Conservation (phyloP, 2,113 vertebrate genomes). For the Cottus gobio region DNA sequence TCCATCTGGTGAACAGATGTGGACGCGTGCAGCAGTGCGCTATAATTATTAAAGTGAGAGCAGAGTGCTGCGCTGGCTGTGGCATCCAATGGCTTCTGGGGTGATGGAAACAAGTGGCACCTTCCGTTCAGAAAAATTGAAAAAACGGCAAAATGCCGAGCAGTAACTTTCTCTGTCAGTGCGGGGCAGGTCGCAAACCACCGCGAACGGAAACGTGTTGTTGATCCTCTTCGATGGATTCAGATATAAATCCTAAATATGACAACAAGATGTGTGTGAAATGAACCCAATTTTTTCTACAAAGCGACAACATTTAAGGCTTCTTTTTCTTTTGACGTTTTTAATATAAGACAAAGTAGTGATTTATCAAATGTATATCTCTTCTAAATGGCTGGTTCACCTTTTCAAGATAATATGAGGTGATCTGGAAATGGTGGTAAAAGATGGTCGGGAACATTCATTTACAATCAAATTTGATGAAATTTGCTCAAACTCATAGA, state of each 20-base stretch:
- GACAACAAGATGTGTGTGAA: not conserved
- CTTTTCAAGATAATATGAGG: not conserved
- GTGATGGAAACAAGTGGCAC: not conserved
- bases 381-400: not conserved
- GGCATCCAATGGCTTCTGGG: no score
- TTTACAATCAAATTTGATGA: not conserved
- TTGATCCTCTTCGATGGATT: not conserved
- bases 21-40: slow-evolving; percentile 9
- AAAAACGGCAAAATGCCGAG: not conserved
- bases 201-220: no score
- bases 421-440: not conserved
- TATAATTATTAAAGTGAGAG: no score
- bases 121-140: no score
- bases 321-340: not conserved
- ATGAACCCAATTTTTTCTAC: no score
- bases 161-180: not conserved
- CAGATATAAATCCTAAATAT: not conserved
- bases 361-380: not conserved
- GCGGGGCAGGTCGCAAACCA: not conserved
- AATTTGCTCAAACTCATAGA: not conserved
- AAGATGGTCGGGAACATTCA: not conserved
- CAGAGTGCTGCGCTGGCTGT: no score
- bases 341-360: not conserved
- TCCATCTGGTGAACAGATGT: slow-evolving; percentile 40
- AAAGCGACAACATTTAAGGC: not conserved